Evolutionary conservation across 2,113 vertebrate genomes (phyloP).

Genomic region (Hippocampus barbouri): DNA sequence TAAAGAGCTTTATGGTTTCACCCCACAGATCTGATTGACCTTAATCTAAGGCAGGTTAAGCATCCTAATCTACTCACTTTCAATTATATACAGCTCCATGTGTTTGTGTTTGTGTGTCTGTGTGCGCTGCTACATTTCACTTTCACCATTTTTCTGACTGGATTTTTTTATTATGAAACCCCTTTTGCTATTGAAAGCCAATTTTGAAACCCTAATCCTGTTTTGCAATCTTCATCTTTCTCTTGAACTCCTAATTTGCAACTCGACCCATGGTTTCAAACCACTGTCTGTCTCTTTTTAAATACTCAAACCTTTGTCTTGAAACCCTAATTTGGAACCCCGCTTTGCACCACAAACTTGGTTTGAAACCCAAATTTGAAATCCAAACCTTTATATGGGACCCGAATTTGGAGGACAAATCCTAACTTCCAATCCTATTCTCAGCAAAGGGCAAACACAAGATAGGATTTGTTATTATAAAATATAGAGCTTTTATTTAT

Average conservation of each 20-base stretch:
- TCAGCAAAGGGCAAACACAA: conserved; percentile 28
- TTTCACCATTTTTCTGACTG: neutral
- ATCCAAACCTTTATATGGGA: neutral
- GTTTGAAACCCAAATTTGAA: neutral
- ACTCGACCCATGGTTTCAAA: neutral
- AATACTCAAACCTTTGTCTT: neutral
- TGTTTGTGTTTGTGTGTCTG: neutral
- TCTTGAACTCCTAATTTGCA: neutral
- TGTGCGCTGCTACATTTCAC: neutral
- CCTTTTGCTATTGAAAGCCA: neutral
- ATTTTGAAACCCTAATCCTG: neutral
- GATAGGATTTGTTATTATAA: conserved; percentile 71
- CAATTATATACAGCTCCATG: conserved; percentile 25
- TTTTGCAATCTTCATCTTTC: neutral
- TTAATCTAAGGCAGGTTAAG: conserved; percentile 68
- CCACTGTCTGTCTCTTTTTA: neutral
- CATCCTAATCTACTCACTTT: conserved; percentile 64
- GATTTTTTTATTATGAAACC: neutral
- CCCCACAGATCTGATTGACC: conserved; percentile 72
- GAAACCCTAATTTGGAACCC: neutral
- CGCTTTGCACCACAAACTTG: neutral
- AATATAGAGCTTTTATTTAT: conserved; percentile 84
- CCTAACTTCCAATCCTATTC: neutral
- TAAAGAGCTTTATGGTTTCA: conserved; percentile 70
- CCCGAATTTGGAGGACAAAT: neutral